phyloP scores from a whole-genome alignment of 2,888 invertebrate genomes.

The Spatulosminthurus flaviceps region DNA sequence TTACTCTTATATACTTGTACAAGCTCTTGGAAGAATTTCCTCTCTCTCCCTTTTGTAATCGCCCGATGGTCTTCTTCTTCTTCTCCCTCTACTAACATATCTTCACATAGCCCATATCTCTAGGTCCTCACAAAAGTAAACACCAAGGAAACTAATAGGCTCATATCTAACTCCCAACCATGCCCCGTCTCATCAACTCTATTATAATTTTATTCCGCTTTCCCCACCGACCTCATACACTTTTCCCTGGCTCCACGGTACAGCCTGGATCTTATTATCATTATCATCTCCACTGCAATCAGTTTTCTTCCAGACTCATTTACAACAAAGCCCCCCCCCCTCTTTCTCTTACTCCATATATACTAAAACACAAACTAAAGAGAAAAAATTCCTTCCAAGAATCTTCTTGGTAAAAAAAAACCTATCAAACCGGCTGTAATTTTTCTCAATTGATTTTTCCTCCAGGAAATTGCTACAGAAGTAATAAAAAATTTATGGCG shows the following conservation, averaged over 20 bases:
- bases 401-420: neutral
- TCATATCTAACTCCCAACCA: slow-evolving; percentile 22
- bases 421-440: too few relatives aligned
- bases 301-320: neutral
- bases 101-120: neutral
- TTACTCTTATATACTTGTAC: neutral
- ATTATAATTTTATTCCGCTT: slow-evolving; percentile 25
- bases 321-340: neutral
- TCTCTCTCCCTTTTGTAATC: neutral
- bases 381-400: neutral
- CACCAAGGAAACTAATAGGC: slow-evolving; percentile 19
- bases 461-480: too few relatives aligned
- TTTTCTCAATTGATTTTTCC: too few relatives aligned
- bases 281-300: neutral
- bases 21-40: neutral
- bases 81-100: neutral
- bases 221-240: slow-evolving; percentile 4
- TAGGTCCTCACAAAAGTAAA: slow-evolving; percentile 15
- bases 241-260: neutral
- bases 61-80: too few relatives aligned
- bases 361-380: neutral
- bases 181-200: slow-evolving; percentile 26
- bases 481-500: too few relatives aligned
- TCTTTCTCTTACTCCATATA: neutral
- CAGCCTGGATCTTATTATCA: neutral